Percentiles rank a stretch among this genome's conserved stretches.
Evolutionary conservation across 2,888 invertebrate genomes (phyloP).

Genomic region (Watsonalla binaria): DNA sequence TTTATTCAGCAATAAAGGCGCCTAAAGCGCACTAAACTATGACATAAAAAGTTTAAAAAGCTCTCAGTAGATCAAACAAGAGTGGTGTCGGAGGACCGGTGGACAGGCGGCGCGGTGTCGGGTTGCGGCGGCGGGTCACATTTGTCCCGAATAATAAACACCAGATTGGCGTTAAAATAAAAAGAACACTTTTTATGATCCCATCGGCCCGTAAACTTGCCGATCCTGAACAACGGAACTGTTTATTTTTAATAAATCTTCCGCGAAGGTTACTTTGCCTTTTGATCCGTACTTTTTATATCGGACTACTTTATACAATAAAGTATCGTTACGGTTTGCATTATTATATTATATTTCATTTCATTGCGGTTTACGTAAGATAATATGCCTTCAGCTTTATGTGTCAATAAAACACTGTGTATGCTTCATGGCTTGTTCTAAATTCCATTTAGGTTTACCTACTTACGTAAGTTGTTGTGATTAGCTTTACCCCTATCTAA

Average conservation of each 20-base stretch:
- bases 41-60: constrained; percentile 78
- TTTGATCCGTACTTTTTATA: constrained; percentile 49
- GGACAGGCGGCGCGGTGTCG: constrained; percentile 65
- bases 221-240: constrained; percentile 38
- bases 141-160: constrained; percentile 75
- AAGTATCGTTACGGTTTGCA: constrained; percentile 30
- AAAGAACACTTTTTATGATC: constrained; percentile 74
- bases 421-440: constrained; percentile 44
- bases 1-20: constrained; percentile 73
- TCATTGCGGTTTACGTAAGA: constrained; percentile 39
- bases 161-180: constrained; percentile 76
- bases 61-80: constrained; percentile 78
- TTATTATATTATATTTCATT: constrained; percentile 35
- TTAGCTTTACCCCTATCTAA: too few relatives aligned
- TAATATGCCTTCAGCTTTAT: constrained; percentile 39
- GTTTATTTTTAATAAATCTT: constrained; percentile 69
- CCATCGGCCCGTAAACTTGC: constrained; percentile 66
- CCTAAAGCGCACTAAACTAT: constrained; percentile 70
- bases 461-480: constrained; percentile 24
- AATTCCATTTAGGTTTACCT: constrained; percentile 38
- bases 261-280: constrained; percentile 49
- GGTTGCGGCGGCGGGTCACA: constrained; percentile 70
- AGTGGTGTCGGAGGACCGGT: constrained; percentile 65
- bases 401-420: constrained; percentile 49
- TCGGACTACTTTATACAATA: constrained; percentile 29